phyloP scores from a whole-genome alignment of 2,113 vertebrate genomes.

The Microcebus lehilahytsara region DNA sequence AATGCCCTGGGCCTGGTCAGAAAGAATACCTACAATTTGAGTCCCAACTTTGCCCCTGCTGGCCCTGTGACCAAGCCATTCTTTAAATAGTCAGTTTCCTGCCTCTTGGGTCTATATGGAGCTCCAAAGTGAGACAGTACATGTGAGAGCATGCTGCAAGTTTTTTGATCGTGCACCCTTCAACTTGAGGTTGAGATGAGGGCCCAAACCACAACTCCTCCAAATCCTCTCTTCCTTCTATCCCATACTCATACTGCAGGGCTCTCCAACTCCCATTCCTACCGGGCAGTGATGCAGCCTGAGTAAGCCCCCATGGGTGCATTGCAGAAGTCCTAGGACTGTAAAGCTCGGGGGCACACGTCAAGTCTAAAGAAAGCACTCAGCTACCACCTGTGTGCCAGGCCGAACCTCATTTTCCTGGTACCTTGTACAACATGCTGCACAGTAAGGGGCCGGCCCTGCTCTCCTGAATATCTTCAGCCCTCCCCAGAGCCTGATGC shows the following conservation, averaged over 20 bases:
- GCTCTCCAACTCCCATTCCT: background rate
- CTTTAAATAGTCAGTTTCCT: background rate
- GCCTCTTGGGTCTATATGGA: background rate
- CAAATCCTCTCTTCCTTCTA: accelerated
- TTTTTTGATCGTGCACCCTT: background rate
- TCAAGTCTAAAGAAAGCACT: background rate
- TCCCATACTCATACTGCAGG: too few relatives aligned
- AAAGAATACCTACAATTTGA: background rate
- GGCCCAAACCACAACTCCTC: background rate
- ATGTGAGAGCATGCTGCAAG: background rate
- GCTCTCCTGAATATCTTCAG: background rate
- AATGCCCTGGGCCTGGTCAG: background rate
- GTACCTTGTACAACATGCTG: background rate
- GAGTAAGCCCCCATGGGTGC: too few relatives aligned
- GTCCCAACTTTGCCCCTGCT: background rate
- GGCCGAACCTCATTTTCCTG: background rate
- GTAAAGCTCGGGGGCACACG: background rate
- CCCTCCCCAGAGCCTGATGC: background rate
- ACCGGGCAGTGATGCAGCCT: background rate
- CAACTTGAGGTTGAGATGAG: background rate
- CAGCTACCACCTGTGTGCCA: background rate
- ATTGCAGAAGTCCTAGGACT: background rate
- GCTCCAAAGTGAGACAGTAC: background rate
- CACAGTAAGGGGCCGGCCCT: too few relatives aligned
- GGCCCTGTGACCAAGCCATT: background rate